Evolutionary conservation across 2,113 vertebrate species (phyloP), one percentile per base, ranked within the genome.

Genomic region (Forbesichthys papilliferus): DNA sequence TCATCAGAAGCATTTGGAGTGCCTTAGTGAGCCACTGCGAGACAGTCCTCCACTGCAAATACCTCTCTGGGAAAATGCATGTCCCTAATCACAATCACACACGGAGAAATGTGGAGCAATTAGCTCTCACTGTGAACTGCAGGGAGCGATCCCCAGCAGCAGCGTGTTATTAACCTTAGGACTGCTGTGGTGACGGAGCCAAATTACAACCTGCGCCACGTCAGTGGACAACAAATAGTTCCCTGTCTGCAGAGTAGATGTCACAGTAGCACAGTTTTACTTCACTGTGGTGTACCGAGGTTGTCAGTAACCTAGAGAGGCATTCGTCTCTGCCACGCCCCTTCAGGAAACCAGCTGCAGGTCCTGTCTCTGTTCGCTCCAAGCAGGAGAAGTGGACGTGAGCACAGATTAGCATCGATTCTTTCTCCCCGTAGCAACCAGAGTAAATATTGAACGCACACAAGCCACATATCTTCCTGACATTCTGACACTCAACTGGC

Each of bases 151-250:
- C 55, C 34, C 6, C 53, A 78, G 63, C 62, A 71, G 71, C 55
- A 78, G 67, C 33, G 10, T 47, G 55, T 60, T 57, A 78, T 84
- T 84, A 81, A 73, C 74, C 62, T 77, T 61, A 58, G 16, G 58
- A 88, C 74, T 71, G 61, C 82, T 73, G 67, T 82, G 80, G 79
- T 59, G 77, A 84, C 83, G 18, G 18, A 73, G 68, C 33, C 72
- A 86, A 85, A 85, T 85, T 78, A 81, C 65, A 69, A 83, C 75
- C 75, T 79, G 73, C 64, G 60, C 69, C 57, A 12, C 36, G 18
- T 48, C 49, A 71, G 61, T 54, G 60, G 67, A 70, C 74, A 78
- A 59, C 76, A 80, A 84, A 81, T 78, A 74, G 67, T 74, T 65
- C 27, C 61, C 61, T 51, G 34, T 75, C n/a, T 59, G 73, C 64